Base-by-base conservation (phyloP, 1,140 invertebrate species). In the Penaeus indicus region DNA sequence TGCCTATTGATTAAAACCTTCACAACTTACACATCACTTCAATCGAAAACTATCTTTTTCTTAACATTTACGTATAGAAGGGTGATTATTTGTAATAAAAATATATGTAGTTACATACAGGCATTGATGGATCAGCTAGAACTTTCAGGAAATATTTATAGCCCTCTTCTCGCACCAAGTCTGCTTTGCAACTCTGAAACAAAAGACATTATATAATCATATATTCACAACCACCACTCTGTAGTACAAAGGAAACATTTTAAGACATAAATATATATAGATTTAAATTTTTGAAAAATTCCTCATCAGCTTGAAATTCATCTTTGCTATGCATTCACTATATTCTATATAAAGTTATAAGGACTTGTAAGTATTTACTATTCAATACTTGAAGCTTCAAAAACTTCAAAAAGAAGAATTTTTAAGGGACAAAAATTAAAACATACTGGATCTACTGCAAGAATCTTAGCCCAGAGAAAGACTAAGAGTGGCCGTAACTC, bases 401-500 rank as follows among this genome's bases (percentile, higher is more conserved):
- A 54, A 54, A 54, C 8, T 54, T 54, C 8, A 54, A 54, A 54
- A 7, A 0, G 1, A 7, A 54, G 11, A 11, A 11, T 47, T 47
- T 1, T 10, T 54, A 10, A 5, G 47, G 13, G n/a, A 54, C 80
- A 84, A 80, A 69, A 0, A 69, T 84, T n/a, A 77, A 86, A 63
- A 95, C 95, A 95, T 93, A 98, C 97, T 93, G 95, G 96, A 93
- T 99, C 99, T 19, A 99, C 97, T 86, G 98, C 98, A 78, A 99
- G 94, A 91, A 99, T 99, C 94, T 99, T 99, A 11, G 99, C 98
- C 99, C 99, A 99, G 90, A 99, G 99, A 92, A 99, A 99, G 54
- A 99, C 97, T 80, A 99, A 94, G 63, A 98, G 94, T 18, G 98
- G 97, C 61, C 98, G 94, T 84, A 99, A 93, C 93, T 99, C 98